phyloP scores from a whole-genome alignment of 1,140 invertebrate species.

The Drosophila sucinea region DNA sequence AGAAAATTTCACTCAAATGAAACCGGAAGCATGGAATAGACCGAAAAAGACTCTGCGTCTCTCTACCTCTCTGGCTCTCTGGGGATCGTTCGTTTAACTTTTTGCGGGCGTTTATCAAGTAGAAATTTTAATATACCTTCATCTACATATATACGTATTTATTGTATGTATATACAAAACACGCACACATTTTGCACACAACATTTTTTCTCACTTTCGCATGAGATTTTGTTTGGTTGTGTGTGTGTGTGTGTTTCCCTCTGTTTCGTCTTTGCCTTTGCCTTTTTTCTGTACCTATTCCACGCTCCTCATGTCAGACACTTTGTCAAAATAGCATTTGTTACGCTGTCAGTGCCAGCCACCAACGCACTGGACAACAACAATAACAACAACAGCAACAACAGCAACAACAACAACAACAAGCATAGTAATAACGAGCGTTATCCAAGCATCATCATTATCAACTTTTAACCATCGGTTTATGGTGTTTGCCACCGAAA shows the following conservation, averaged over 20 bases:
- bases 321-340: slow-evolving; percentile 82
- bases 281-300: slow-evolving; percentile 52
- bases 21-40: slow-evolving; percentile 76
- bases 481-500: slow-evolving; percentile 81
- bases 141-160: slow-evolving; percentile 36
- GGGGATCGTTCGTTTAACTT: slow-evolving; percentile 30
- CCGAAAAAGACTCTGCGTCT: slow-evolving; percentile 38
- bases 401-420: slow-evolving; percentile 34
- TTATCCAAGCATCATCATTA: slow-evolving; percentile 81
- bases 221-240: slow-evolving; percentile 49
- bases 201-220: slow-evolving; percentile 72
- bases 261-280: slow-evolving; percentile 31
- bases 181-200: slow-evolving; percentile 66
- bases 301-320: slow-evolving; percentile 81
- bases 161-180: slow-evolving; percentile 38
- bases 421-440: slow-evolving; percentile 76
- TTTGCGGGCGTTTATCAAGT: slow-evolving; percentile 61
- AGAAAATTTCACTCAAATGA: slow-evolving; percentile 79
- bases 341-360: slow-evolving; percentile 78
- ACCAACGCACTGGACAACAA: slow-evolving; percentile 74
- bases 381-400: slow-evolving; percentile 33
- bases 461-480: slow-evolving; percentile 82
- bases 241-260: slow-evolving; percentile 27
- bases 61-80: slow-evolving; percentile 4
- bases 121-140: slow-evolving; percentile 58